These are phyloP conservation scores for Syngnathoides biaculeatus DNA, from an alignment of 2,113 vertebrate species.

Conservation along the genomic window DNA sequence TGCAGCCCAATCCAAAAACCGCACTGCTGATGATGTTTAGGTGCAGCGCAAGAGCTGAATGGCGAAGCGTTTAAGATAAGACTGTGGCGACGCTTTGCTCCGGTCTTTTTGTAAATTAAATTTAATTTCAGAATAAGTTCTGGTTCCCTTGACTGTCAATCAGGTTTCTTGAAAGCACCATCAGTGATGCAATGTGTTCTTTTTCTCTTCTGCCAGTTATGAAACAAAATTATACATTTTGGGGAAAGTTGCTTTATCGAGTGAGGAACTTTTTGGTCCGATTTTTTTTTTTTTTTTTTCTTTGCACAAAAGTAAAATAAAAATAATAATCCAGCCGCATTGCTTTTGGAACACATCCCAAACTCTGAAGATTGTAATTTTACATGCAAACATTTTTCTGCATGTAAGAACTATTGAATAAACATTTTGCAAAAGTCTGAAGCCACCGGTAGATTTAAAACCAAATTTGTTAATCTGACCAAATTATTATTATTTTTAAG, in stretches of 20 bases:
- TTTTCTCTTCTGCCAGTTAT: not conserved
- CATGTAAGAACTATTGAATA: not conserved
- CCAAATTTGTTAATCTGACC: not conserved
- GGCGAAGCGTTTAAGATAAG: slow-evolving; percentile 1
- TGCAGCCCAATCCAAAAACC: slow-evolving; percentile 3
- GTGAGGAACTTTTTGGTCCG: not conserved
- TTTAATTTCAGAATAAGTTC: slow-evolving; percentile 1
- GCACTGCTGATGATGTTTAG: slow-evolving; percentile 1
- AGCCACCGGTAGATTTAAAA: not conserved
- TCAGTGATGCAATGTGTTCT: not conserved
- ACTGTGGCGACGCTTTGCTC: not conserved
- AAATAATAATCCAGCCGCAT: too few species aligned
- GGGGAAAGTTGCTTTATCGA: not conserved
- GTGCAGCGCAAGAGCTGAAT: not conserved
- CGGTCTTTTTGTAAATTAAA: not conserved
- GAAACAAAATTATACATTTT: not conserved
- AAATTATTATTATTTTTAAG: not conserved
- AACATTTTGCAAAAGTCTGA: not conserved
- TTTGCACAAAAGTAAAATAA: not conserved
- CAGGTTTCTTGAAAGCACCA: not conserved
- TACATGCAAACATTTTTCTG: not conserved
- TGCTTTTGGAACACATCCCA: not conserved
- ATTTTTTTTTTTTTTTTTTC: too few species aligned
- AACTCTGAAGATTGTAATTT: not conserved
- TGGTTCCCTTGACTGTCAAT: not conserved